Evolutionary conservation across 2,113 vertebrate genomes (phyloP), one percentile per base, ranked within the genome.

Genomic region (Corythornis madagascariensis): DNA sequence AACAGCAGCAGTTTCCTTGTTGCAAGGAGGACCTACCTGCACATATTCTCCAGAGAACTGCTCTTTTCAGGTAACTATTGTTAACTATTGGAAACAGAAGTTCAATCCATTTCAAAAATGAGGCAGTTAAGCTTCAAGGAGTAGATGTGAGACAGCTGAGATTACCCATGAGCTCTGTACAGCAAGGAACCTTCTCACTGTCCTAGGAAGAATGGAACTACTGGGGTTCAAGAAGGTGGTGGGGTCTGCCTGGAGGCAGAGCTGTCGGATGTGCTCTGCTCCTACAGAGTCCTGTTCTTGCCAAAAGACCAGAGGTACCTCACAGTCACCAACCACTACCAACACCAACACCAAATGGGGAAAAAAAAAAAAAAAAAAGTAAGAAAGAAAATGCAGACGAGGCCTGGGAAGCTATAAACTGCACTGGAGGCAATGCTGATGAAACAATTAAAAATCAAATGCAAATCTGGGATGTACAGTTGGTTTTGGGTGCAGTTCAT

Each of bases 161-260:
- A n/a, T 31, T 33, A 80, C 2, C 11, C 48, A 21, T 8, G n/a
- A 77, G 26, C 38, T 21, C 5, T 10, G 12, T 11, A 64, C 0
- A 1, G 35, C 20, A 38, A 63, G 64, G 43, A 75, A 55, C 21
- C 3, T 0, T 8, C 40, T 20, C 60, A 14, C 15, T 26, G 21
- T 43, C 28, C 33, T 6, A 22, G 13, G 45, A 33, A 80, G 64
- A 42, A 10, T 6, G 33, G 29, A 13, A 6, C 33, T 48, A 7
- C 1, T 3, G 12, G 12, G 4, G 22, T 47, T n/a, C 2, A 10
- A 67, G 67, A 72, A 79, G 43, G 35, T 2, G 2, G 6, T 5
- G 48, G 21, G 18, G 5, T 33, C 70, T 82, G 35, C 11, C 52
- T n/a, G 50, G 64, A 74, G 24, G 25, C 33, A 77, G 33, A 83